Base-by-base conservation (phyloP, 2,888 invertebrate species). In the Ceriagrion tenellum region DNA sequence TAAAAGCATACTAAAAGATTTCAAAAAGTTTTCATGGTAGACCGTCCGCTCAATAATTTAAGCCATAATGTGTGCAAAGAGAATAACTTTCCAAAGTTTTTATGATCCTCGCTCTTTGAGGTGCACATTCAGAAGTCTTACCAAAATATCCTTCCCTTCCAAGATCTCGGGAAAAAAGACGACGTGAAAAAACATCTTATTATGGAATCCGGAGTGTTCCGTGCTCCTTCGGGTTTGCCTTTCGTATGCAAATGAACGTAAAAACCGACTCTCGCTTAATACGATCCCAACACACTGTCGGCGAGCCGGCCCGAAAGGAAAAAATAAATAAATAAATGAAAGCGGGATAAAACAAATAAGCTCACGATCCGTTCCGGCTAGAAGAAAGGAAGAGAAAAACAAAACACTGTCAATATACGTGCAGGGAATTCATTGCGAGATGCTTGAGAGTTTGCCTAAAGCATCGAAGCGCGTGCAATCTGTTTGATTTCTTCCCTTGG, bases 401-500 rank as follows among this genome's bases (percentile, higher is more conserved):
- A 88, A 89, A 89, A 55, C 55, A 55, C 26, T 55, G 55, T 55
- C 89, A 89, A 89, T 55, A 89, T n/a, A 89, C 55, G 89, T 89
- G 89, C 89, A 55, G 16, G 47, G 55, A 40, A 89, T 89, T 55
- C 89, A 47, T 89, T 18, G 30, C n/a, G 26, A 30, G 55, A 55
- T 55, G 89, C 89, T 26, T 40, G 10, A 89, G 55, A 26, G 89
- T 55, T 55, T 89, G 89, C n/a, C 55, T 26, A 40, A 59, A 8
- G 88, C 88, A 40, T 8, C 23, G 88, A 40, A 88, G 40, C 40
- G n/a, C 23, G 89, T 55, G 23, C 26, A n/a, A 55, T 88, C 47
- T 47, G 47, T 2, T 47, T 47, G 47, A 47, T 47, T 47, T 47
- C 47, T 47, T 8, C 47, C 47, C 2, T 47, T 8, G 47, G 8